A percentile compares a stretch with the other conserved stretches of the same genome.
phyloP scores from a whole-genome alignment of 1,140 invertebrate genomes.

The Campoletis sonorensis region DNA sequence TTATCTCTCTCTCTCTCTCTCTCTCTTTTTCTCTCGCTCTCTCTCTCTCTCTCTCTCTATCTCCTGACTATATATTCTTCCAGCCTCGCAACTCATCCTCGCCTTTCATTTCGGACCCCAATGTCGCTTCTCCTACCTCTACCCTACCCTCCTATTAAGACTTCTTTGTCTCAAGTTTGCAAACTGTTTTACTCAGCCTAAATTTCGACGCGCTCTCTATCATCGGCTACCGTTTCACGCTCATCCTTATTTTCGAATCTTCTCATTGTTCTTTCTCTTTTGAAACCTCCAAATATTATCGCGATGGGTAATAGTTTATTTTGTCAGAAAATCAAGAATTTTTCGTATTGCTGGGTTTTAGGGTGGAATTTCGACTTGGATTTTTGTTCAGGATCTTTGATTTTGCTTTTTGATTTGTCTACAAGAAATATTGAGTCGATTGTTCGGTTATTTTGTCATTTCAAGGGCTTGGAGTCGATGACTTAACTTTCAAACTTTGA shows the following conservation, averaged over 20 bases:
- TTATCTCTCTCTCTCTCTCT: conserved; percentile 13
- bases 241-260: not conserved
- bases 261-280: too few species aligned
- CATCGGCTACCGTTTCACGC: not conserved
- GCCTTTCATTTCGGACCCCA: conserved; percentile 20
- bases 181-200: not conserved
- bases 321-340: too few species aligned
- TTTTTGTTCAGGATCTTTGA: too few species aligned
- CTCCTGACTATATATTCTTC: not conserved
- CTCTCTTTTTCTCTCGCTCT: conserved; percentile 26
- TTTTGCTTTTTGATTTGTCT: too few species aligned
- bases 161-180: not conserved
- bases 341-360: too few species aligned
- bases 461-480: too few species aligned
- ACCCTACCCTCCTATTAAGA: conserved; percentile 2
- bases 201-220: not conserved
- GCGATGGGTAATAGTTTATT: too few species aligned
- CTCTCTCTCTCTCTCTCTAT: conserved; percentile 25
- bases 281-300: too few species aligned
- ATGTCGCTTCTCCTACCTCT: not conserved
- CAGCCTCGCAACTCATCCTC: conserved; percentile 20
- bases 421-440: too few species aligned
- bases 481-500: too few species aligned
- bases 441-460: too few species aligned
- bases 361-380: too few species aligned